Conservation (phyloP, 2,888 invertebrate species). For the Acrobeloides nanus region DNA sequence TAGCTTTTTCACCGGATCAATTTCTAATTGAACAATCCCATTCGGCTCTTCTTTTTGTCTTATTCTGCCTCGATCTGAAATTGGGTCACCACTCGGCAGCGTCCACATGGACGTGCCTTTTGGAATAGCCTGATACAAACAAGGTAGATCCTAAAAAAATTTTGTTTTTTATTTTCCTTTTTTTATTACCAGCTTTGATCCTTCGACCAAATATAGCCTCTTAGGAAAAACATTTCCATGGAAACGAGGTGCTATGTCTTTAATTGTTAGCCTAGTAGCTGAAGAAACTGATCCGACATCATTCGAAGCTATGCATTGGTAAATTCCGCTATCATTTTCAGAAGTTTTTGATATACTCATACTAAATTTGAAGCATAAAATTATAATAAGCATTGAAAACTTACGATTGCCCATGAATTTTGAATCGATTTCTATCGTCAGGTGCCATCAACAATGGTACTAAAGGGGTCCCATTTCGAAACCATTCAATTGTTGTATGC, state of each 20-base stretch:
- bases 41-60: slow-evolving; percentile 17
- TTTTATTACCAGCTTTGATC: slow-evolving; percentile 30
- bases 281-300: slow-evolving; percentile 23
- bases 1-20: slow-evolving; percentile 9
- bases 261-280: slow-evolving; percentile 34
- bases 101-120: slow-evolving; percentile 35
- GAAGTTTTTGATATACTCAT: neutral
- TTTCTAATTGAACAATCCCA: slow-evolving; percentile 12
- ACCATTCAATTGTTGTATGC: slow-evolving; percentile 24
- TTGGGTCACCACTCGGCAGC: neutral
- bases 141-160: slow-evolving; percentile 33
- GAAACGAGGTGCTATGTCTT: slow-evolving; percentile 36
- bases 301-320: slow-evolving; percentile 30
- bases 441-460: slow-evolving; percentile 37
- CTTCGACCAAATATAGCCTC: slow-evolving; percentile 36
- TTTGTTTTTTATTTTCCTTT: neutral
- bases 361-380: neutral
- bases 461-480: slow-evolving; percentile 27
- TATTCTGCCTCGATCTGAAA: no score
- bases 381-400: neutral
- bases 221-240: slow-evolving; percentile 41
- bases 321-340: slow-evolving; percentile 35
- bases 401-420: slow-evolving; percentile 26
- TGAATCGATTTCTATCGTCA: slow-evolving; percentile 33
- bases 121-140: slow-evolving; percentile 43